Base-by-base conservation (phyloP, 2,113 vertebrate genomes). In the Pomatorhinus ruficollis region DNA sequence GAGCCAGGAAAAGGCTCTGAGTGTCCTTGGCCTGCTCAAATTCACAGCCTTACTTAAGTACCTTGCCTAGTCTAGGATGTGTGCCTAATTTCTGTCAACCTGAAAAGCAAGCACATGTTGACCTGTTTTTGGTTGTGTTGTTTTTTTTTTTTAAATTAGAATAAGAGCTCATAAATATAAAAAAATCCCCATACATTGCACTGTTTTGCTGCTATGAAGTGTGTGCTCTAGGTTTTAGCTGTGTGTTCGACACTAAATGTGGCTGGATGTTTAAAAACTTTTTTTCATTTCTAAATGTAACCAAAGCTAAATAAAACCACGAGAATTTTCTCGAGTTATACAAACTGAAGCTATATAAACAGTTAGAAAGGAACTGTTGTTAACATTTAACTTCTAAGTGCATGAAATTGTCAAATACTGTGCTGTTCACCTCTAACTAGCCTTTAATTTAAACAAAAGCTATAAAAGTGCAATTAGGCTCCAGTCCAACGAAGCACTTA, bases 361-460 rank as follows among this genome's bases (percentile, higher is more conserved):
- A 94, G 83, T 92, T 80, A 90, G 44, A 47, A 89, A 71, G 52
- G 94, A 94, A 59, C 72, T 79, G 59, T 63, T 89, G 79, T 91
- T 96, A 94, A 80, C 93, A 45, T 92, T 94, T 83, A 92, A 69
- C 77, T 94, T 94, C 14, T 44, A 27, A 82, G 50, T 59, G 77
- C 33, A 50, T 69, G 70, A 56, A 94, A 86, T 45, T 52, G 68
- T 91, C 24, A 6, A 44, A 88, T 92, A n/a, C 25, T 80, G 35
- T 66, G 71, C 77, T 68, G 35, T 85, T 95, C 84, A 96, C 86
- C 93, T 92, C 80, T 90, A 96, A 93, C 89, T 95, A 93, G 89
- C 94, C 89, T 96, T 92, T 93, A 93, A 94, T 95, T 97, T 94
- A 85, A 91, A 82, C 70, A 90, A 89, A 96, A 93, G 66, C 89